A percentile compares a stretch with the other conserved stretches of the same genome.
phyloP scores from a whole-genome alignment of 2,113 vertebrate genomes.

The Zootoca vivipara region DNA sequence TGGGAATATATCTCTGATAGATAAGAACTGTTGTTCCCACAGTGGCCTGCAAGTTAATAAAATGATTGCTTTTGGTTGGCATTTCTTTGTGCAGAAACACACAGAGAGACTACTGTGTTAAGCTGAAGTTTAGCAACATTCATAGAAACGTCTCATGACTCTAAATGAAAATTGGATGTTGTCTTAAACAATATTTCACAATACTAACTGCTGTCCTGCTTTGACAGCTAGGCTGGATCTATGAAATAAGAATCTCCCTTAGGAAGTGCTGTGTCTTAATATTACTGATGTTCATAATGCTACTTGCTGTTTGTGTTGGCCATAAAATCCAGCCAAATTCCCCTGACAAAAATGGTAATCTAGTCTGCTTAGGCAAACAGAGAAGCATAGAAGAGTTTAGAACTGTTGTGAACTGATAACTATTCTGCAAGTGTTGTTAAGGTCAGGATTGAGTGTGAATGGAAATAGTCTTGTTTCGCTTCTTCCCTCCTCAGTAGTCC shows the following conservation, averaged over 20 bases:
- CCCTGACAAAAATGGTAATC: slow-evolving; percentile 45
- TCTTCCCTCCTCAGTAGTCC: neutral
- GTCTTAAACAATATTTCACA: neutral
- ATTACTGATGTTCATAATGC: slow-evolving; percentile 43
- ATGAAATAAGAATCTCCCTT: slow-evolving; percentile 56
- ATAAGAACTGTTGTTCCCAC: slow-evolving; percentile 14
- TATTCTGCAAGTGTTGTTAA: no score
- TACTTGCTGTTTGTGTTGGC: slow-evolving; percentile 32
- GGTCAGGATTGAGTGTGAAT: neutral
- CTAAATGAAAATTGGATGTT: neutral
- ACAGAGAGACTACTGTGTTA: neutral
- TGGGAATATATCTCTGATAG: slow-evolving; percentile 31
- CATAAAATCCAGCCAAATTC: neutral
- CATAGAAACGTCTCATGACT: neutral
- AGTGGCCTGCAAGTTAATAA: neutral
- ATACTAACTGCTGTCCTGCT: slow-evolving; percentile 25
- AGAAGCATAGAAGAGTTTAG: neutral
- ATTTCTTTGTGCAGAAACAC: slow-evolving; percentile 7
- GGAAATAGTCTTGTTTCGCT: neutral
- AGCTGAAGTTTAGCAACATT: neutral
- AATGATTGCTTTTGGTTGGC: slow-evolving; percentile 13
- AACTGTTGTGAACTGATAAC: neutral
- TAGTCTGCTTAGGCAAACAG: slow-evolving; percentile 18
- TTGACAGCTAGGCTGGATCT: slow-evolving; percentile 54
- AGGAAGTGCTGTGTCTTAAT: slow-evolving; percentile 48